Conservation (phyloP, 64 coral and sea anemone species). For the Pocillopora damicornis region DNA sequence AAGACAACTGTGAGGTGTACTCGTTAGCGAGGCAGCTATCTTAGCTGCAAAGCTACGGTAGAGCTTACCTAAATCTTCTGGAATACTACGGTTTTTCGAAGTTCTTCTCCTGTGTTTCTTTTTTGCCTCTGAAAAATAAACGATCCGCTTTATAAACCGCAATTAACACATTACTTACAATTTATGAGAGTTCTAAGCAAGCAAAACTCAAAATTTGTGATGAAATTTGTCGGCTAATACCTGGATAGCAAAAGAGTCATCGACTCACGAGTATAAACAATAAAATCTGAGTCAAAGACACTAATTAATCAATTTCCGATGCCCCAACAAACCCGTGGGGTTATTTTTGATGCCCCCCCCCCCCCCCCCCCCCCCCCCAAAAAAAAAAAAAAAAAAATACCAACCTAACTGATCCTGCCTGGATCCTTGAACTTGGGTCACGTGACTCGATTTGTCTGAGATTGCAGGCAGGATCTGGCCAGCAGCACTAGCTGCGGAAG, state of each 20-base stretch:
- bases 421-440: constrained; percentile 58
- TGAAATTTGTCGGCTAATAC: not conserved
- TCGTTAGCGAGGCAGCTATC: not conserved
- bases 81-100: constrained; percentile 26
- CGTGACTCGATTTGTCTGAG: constrained; percentile 49
- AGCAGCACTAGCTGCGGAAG: not conserved
- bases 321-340: too few species aligned
- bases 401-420: constrained; percentile 56
- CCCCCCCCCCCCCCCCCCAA: too few species aligned
- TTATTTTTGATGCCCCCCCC: too few species aligned
- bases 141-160: too few species aligned
- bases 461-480: constrained; percentile 61
- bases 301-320: too few species aligned
- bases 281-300: too few species aligned
- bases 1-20: not conserved
- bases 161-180: not conserved
- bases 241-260: too few species aligned
- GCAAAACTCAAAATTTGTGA: not conserved
- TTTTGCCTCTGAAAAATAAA: constrained; percentile 15
- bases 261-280: too few species aligned
- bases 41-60: not conserved
- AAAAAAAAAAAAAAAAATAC: not conserved
- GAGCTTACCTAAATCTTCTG: constrained; percentile 32
- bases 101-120: constrained; percentile 18
- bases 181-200: not conserved